Evolutionary conservation across 2,888 invertebrate species (phyloP).

Genomic region (Drosophila rubida): DNA sequence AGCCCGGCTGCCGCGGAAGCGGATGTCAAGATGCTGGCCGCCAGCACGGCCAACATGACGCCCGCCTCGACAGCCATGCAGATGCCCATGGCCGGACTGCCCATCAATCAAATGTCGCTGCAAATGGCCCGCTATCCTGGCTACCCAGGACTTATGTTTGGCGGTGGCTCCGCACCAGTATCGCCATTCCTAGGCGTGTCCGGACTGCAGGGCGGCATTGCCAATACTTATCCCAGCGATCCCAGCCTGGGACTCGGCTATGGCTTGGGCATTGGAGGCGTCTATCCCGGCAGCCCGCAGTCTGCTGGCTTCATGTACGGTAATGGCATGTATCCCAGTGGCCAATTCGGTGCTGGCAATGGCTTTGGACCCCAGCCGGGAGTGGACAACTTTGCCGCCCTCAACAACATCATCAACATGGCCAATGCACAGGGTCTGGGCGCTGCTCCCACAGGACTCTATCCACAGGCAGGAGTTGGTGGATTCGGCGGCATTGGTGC

Average conservation of each 20-base stretch:
- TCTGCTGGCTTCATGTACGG: slow-evolving; percentile 49
- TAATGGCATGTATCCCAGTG: slow-evolving; percentile 40
- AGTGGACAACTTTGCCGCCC: slow-evolving; percentile 54
- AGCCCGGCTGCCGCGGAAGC: slow-evolving; percentile 39
- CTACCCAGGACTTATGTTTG: slow-evolving; percentile 52
- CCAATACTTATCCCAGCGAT: slow-evolving; percentile 49
- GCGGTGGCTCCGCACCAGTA: slow-evolving; percentile 15
- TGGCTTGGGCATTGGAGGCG: slow-evolving; percentile 21
- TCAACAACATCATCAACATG: slow-evolving; percentile 59
- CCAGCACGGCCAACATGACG: slow-evolving; percentile 46
- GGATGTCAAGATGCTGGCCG: slow-evolving; percentile 64
- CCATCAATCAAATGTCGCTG: slow-evolving; percentile 54
- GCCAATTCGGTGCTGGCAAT: slow-evolving; percentile 47
- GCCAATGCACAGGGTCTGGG: slow-evolving; percentile 60
- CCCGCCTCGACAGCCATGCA: slow-evolving; percentile 31
- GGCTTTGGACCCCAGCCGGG: slow-evolving; percentile 51
- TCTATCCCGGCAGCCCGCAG: slow-evolving; percentile 24
- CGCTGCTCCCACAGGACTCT: slow-evolving; percentile 35
- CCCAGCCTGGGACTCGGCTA: slow-evolving; percentile 40
- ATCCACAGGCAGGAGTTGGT: slow-evolving; percentile 24
- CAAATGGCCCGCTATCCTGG: slow-evolving; percentile 60
- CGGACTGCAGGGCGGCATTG: slow-evolving; percentile 54
- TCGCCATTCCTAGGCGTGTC: slow-evolving; percentile 37
- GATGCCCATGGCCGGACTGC: slow-evolving; percentile 32
- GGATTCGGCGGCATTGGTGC: slow-evolving; percentile 1